phyloP scores from a whole-genome alignment of 1,140 invertebrate species.

The Parasteatoda tepidariorum region DNA sequence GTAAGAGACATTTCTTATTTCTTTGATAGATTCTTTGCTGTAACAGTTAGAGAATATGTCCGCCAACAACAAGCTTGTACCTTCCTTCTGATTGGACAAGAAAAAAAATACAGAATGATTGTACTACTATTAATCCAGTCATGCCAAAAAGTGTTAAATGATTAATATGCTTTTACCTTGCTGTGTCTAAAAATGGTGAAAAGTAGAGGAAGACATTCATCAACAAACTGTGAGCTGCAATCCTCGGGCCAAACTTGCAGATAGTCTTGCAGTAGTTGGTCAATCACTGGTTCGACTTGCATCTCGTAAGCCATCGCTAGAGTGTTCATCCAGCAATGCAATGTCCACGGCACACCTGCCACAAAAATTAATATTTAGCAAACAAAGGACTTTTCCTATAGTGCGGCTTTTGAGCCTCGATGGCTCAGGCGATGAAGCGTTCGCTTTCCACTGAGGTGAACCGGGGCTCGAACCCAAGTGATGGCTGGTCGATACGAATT shows the following conservation, averaged over 20 bases:
- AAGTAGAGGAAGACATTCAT: constrained; percentile 87
- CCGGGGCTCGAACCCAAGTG: too few relatives aligned
- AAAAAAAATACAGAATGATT: background rate
- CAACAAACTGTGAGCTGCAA: constrained; percentile 87
- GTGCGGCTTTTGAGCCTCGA: too few relatives aligned
- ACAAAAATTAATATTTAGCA: background rate
- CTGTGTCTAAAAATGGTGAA: constrained; percentile 91
- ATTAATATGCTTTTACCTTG: constrained; percentile 77
- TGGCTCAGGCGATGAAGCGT: too few relatives aligned
- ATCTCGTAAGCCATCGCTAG: constrained; percentile 85
- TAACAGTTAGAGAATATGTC: constrained; percentile 91
- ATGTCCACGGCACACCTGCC: constrained; percentile 83
- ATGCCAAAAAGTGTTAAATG: background rate
- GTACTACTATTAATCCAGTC: background rate
- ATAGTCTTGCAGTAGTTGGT: constrained; percentile 90
- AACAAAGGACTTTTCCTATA: too few relatives aligned
- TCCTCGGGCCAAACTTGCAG: constrained; percentile 85
- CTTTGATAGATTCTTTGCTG: constrained; percentile 85
- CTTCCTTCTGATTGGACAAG: constrained; percentile 78
- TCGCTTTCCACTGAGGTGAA: too few relatives aligned
- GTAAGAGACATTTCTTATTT: constrained; percentile 79
- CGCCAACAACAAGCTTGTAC: constrained; percentile 84
- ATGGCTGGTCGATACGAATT: too few relatives aligned
- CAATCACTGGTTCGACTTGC: constrained; percentile 85
- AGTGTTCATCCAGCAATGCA: constrained; percentile 93